These are phyloP conservation scores for Hyalella azteca DNA, from an alignment of 2,888 invertebrate species.

Conservation along the genomic window DNA sequence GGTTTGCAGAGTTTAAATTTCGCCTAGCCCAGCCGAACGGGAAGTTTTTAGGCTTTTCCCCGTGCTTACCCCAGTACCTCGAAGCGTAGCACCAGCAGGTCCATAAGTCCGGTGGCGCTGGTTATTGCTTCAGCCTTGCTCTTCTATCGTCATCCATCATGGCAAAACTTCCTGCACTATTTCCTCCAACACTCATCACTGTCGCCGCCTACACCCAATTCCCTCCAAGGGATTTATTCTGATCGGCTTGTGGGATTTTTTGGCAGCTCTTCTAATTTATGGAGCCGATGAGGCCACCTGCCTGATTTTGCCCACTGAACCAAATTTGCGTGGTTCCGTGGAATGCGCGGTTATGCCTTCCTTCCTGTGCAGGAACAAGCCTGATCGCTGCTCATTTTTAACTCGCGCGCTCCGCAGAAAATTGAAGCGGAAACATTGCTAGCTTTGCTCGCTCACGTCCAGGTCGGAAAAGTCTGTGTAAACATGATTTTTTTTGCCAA, in stretches of 20 bases:
- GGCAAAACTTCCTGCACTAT: not conserved
- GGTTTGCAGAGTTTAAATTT: too few species aligned
- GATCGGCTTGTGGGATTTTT: slow-evolving; percentile 34
- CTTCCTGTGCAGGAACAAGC: not conserved
- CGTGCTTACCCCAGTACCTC: too few species aligned
- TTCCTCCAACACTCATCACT: slow-evolving; percentile 31
- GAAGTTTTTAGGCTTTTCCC: too few species aligned
- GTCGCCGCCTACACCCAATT: slow-evolving; percentile 28
- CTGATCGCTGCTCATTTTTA: slow-evolving; percentile 14
- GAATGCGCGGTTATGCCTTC: not conserved
- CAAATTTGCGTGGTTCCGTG: not conserved
- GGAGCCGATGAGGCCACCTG: slow-evolving; percentile 19
- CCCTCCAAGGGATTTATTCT: slow-evolving; percentile 30
- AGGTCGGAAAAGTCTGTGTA: not conserved
- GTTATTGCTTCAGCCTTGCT: too few species aligned
- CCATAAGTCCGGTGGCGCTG: too few species aligned
- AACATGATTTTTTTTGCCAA: not conserved
- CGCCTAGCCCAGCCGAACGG: too few species aligned
- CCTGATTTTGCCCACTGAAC: slow-evolving; percentile 27
- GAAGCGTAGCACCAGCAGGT: too few species aligned
- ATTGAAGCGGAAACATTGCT: not conserved
- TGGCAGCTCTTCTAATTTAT: slow-evolving; percentile 37
- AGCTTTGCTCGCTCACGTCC: not conserved
- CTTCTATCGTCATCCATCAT: slow-evolving; percentile 30
- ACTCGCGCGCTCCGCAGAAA: not conserved